Evolutionary conservation across 2,113 vertebrate genomes (phyloP), one percentile per base, ranked within the genome.

Genomic region (Archilochus colubris): DNA sequence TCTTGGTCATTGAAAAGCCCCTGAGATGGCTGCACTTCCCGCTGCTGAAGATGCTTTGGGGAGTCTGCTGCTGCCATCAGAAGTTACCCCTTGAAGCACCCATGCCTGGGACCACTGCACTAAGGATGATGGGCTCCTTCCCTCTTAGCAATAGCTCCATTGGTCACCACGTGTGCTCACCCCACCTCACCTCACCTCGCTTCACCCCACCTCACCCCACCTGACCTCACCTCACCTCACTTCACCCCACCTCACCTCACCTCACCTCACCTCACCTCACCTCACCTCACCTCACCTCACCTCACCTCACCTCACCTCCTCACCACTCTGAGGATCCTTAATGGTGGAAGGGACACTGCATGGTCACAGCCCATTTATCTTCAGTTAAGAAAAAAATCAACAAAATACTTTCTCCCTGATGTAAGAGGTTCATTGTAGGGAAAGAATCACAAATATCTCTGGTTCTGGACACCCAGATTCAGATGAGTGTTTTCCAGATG

Each of bases 91-190:
- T 94, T 14, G 50, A 78, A 55, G 40, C 53, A 24, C 3, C 19
- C 3, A 5, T 1, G 0, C 14, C 22, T 8, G 7, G 24, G 27
- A 18, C 9, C 3, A 1, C 43, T 31, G 24, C 15, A 11, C 18
- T 2, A 2, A 28, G 16, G 7, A 13, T 66, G 72, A 27, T 2
- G 17, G 54, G 22, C 4, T 7, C 40, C 33, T 72, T 76, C 17
- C 0, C 50, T 11, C 3, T 40, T 7, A 78, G 48, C 46, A 85
- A 18, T 36, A 74, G 40, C 53, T 81, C 57, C 51, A n/a, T 0
- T 4, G 2, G 17, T 44, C 53, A 16, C 9, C 12, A 24, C 6
- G 0, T 9, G 69, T 44, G 24, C 59, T 1, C 1, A 40, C 40
- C 40, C 12, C 40, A 40, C 40, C 40, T 40, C 40, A 40, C 40